Base-by-base conservation (phyloP, 2,113 vertebrate species). In the Vireo altiloquus region DNA sequence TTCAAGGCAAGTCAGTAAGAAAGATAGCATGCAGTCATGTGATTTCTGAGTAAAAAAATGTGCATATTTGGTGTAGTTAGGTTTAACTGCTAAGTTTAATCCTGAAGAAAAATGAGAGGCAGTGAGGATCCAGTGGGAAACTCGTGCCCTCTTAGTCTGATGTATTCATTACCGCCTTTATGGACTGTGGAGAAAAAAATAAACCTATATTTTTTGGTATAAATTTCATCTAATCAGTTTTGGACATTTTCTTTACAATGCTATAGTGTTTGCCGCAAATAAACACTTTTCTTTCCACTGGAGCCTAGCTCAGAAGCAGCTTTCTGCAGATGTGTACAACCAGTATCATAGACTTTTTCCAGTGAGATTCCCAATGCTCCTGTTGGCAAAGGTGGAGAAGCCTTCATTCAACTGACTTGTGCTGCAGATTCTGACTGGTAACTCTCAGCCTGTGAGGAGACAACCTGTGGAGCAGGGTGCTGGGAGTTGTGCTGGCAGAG, bases 401-500 rank as follows among this genome's bases (percentile, higher is more conserved):
- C 6, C 40, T 89, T 23, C 21, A 47, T n/a, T 82, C 44, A 56
- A 5, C 20, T 59, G 47, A 33, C 5, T 30, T 21, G 18, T 35
- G 20, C 13, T 47, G 16, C 22, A 66, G 19, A 49, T 79, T 61
- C 25, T 40, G 15, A 25, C 35, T 39, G 33, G 7, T 47, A 39
- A 10, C 27, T 61, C 37, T 49, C 27, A 79, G 22, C 2, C 27
- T 2, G 0, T 56, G 33, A 77, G 30, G 10, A 70, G n/a, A 61
- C 24, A 49, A 40, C 1, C 13, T 40, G 10, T 22, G 56, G 16
- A 15, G 3, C 16, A 46, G 0, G 0, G 5, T 30, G 16, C 16
- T 94, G 19, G 63, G 19, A 82, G 15, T 3, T 28, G 4, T 53
- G 22, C 23, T 74, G 22, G 20, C 13, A 35, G 14, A 53, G 17